Evolutionary conservation across 2,888 invertebrate genomes (phyloP).

Genomic region (Galerucella pusilla): DNA sequence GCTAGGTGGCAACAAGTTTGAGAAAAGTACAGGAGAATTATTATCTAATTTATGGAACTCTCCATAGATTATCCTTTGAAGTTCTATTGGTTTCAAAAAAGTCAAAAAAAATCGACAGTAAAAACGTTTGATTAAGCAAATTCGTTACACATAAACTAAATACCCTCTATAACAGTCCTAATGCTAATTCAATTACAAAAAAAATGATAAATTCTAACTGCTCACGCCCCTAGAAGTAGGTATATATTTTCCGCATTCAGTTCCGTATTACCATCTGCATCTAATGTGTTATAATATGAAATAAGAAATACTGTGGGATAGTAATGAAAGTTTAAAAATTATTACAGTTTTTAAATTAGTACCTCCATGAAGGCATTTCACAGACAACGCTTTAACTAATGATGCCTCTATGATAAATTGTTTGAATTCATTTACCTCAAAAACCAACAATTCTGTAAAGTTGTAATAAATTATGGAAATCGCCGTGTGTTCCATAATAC

Average conservation of each 20-base stretch:
- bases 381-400: slow-evolving; percentile 36
- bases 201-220: no score
- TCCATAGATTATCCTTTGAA: no score
- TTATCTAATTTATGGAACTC: no score
- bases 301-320: slow-evolving; percentile 17
- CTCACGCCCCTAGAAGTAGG: background rate
- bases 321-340: background rate
- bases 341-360: slow-evolving; percentile 31
- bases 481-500: background rate
- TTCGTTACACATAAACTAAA: background rate
- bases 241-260: slow-evolving; percentile 20
- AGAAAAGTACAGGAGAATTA: no score
- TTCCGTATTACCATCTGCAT: slow-evolving; percentile 28
- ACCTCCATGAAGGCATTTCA: slow-evolving; percentile 38
- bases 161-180: background rate
- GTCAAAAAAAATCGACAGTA: background rate
- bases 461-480: slow-evolving; percentile 5
- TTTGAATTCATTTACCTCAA: slow-evolving; percentile 43
- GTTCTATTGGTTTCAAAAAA: no score
- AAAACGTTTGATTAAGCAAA: no score
- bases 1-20: no score
- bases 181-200: background rate
- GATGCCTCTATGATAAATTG: slow-evolving; percentile 32
- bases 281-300: slow-evolving; percentile 30
- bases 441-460: slow-evolving; percentile 24